Percentiles rank a stretch among this genome's conserved stretches.
phyloP scores from a whole-genome alignment of 2,113 vertebrate species.

The Ellobius talpinus region DNA sequence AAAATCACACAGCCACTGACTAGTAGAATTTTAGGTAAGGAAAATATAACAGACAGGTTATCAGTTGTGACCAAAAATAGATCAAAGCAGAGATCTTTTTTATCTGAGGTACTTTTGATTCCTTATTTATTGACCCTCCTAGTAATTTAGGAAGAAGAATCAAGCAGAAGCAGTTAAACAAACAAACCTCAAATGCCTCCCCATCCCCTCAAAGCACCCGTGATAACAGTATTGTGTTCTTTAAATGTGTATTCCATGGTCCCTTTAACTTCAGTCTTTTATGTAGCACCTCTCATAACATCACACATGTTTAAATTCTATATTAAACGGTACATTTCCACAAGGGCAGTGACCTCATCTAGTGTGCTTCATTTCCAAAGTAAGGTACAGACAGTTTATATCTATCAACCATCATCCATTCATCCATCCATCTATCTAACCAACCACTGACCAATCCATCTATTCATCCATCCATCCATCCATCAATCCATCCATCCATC shows the following conservation, averaged over 20 bases:
- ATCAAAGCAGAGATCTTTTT: neutral
- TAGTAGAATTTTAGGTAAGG: neutral
- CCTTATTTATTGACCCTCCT: neutral
- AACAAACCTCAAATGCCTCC: neutral
- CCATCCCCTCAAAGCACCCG: neutral
- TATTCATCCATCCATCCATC: neutral
- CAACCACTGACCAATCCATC: neutral
- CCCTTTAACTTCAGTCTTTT: neutral
- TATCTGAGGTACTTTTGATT: neutral
- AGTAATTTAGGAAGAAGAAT: neutral
- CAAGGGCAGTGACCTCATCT: neutral
- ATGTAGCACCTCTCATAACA: neutral
- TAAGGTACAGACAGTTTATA: neutral
- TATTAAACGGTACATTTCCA: neutral
- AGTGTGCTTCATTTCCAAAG: neutral
- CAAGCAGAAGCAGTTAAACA: neutral
- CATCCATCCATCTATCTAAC: neutral
- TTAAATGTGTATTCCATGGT: neutral
- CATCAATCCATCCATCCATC: neutral
- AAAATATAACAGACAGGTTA: neutral
- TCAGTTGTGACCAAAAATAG: neutral
- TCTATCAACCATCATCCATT: neutral
- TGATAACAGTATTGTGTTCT: neutral
- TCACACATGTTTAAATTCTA: neutral
- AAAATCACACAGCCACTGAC: neutral